Evolutionary conservation across 1,140 invertebrate genomes (phyloP), one percentile per base, ranked within the genome.

Genomic region (Halesus radiatus): DNA sequence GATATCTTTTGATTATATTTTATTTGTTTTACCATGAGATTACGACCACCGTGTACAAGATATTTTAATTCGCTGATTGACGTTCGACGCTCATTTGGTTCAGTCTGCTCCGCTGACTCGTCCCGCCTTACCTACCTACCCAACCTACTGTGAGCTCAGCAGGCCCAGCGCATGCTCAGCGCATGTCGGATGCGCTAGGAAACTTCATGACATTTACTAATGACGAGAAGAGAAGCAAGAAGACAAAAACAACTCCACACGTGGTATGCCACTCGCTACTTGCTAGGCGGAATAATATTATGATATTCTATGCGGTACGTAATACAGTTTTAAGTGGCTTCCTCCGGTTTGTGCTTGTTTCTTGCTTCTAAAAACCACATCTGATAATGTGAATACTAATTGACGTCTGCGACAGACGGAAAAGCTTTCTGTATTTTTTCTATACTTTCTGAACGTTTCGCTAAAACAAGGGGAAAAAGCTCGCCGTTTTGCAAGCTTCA

Each of bases 101-200:
- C 16, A 26, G 60, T 20, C 26, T 64, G 4, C 60, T 64, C 60
- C 60, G 16, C 15, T 64, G 22, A 16, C 23, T 64, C 4, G 32
- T 7, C 26, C 60, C 26, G 60, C 1, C 16, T 23, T 64, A 8
- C 32, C 32, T 4, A 8, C 3, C 7, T 3, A 29, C 26, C 26
- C 26, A 29, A 29, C 26, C 26, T 29, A 5, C 5, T 29, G 26
- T 3, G 26, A 29, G 26, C 26, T 5, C 26, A 29, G 26, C 26
- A 23, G 1, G 22, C 6, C 26, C 29, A 16, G 22, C 62, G 37
- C 37, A 32, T 6, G 32, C 32, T 32, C 2, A 13, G 10, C 16
- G 62, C 62, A 66, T 66, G 62, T 66, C 62, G 62, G 62, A 37
- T 32, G 62, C 62, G 62, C 62, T 66, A 66, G 62, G 62, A 29